Evolutionary conservation across 2,797 vertebrate species (phyloP), one percentile per base, ranked within the genome.

Genomic region (Xyrichtys novacula): DNA sequence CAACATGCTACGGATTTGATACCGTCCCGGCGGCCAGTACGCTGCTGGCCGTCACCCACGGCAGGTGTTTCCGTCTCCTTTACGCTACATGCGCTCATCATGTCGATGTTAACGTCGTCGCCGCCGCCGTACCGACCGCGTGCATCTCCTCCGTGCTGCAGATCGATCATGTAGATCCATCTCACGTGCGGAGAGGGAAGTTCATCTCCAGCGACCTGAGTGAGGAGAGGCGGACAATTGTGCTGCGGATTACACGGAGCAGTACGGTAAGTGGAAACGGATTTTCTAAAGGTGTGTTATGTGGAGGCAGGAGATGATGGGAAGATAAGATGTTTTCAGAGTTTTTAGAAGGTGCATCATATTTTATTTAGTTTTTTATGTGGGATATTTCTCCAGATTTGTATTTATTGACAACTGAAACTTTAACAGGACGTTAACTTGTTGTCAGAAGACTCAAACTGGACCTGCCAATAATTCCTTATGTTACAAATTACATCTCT

Each of bases 191-290:
- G 22, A 61, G 60, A 58, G 75, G 71, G 83, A 88, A 85, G 65
- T 91, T 89, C 61, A 29, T 76, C 79, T 78, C 39, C 71, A 10
- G 81, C 73, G 71, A 80, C 69, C 80, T n/a, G 83, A 75, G 55
- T 16, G 80, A 75, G 55, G 34, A 53, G 3, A 38, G 48, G 62
- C 58, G 80, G 84, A 80, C 16, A 1, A 25, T 7, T 42, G 52
- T 44, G 1, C 69, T 63, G 65, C 36, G 44, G 20, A 4, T 55
- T 28, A 6, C 53, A 16, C 46, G 31, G 14, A 23, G 29, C 0
- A 62, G 28, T 0, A 63, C 57, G 78, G 89, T 89, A 19, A 84
- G 90, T 38, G 56, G 5, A 5, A 54, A 9, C 31, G 17, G 8
- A 7, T 65, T 10, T 19, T 36, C n/a, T n/a, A n/a, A n/a, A 4